A percentile compares a stretch with the other conserved stretches of the same genome.
Evolutionary conservation across 2,888 invertebrate species (phyloP).

Genomic region (Drosophila rubida): DNA sequence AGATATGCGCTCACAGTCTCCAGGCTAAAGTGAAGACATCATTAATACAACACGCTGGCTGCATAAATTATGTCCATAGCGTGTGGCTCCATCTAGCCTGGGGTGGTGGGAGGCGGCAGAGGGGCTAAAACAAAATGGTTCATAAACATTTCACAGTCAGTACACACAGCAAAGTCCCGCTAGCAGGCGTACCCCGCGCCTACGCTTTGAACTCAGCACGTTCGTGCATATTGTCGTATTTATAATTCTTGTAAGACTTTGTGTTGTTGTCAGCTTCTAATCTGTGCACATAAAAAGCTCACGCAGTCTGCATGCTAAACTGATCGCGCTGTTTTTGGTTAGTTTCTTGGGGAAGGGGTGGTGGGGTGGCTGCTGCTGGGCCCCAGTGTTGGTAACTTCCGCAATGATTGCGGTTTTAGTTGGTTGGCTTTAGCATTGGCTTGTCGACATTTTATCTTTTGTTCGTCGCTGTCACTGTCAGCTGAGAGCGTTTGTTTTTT

Average conservation of each 20-base stretch:
- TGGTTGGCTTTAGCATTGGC: slow-evolving; percentile 37
- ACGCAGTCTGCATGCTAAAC: slow-evolving; percentile 61
- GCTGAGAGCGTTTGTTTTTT: slow-evolving; percentile 40
- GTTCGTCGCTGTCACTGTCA: slow-evolving; percentile 40
- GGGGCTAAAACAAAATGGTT: slow-evolving; percentile 56
- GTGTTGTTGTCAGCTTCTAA: slow-evolving; percentile 36
- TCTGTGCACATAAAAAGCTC: slow-evolving; percentile 34
- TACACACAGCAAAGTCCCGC: slow-evolving; percentile 53
- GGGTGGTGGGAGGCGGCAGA: neutral
- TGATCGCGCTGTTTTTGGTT: slow-evolving; percentile 10
- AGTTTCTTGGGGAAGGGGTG: neutral
- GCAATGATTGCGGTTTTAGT: slow-evolving; percentile 58
- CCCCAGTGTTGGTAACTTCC: slow-evolving; percentile 45
- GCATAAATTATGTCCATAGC: slow-evolving; percentile 49
- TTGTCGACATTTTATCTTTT: slow-evolving; percentile 75
- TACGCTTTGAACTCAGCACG: slow-evolving; percentile 13
- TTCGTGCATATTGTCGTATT: slow-evolving; percentile 46
- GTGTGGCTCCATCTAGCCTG: slow-evolving; percentile 13
- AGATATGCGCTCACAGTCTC: slow-evolving; percentile 5
- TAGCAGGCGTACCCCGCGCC: slow-evolving; percentile 11
- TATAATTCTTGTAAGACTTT: slow-evolving; percentile 36
- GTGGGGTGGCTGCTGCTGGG: neutral
- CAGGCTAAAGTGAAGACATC: slow-evolving; percentile 36
- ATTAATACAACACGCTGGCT: slow-evolving; percentile 45
- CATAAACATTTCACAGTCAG: slow-evolving; percentile 68